These are phyloP conservation scores for Pyrocoelia pectoralis DNA, from an alignment of 2,888 invertebrate species.

Conservation along the genomic window DNA sequence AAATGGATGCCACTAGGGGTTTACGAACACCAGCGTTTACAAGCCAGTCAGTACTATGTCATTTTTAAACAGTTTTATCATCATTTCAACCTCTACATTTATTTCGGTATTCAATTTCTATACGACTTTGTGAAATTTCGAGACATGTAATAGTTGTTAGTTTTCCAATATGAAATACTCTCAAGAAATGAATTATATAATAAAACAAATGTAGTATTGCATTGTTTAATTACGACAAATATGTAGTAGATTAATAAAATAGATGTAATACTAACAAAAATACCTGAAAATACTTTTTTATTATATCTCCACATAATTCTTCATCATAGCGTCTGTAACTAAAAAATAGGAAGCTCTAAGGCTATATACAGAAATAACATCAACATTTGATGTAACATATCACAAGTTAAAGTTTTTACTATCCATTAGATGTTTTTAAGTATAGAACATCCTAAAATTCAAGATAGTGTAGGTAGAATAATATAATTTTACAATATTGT, in stretches of 20 bases:
- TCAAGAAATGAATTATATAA: too few species aligned
- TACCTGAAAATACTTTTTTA: conserved; percentile 60
- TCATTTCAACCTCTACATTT: too few species aligned
- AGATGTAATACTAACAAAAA: conserved; percentile 58
- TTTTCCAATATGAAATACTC: too few species aligned
- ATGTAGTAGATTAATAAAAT: conserved; percentile 39
- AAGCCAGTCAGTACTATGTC: too few species aligned
- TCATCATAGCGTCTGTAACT: conserved; percentile 23
- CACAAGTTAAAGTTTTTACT: conserved; percentile 43
- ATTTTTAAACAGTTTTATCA: too few species aligned
- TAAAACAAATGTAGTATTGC: neutral
- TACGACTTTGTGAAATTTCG: too few species aligned
- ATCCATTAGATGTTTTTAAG: conserved; percentile 32
- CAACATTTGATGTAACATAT: conserved; percentile 37
- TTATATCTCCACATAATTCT: conserved; percentile 57
- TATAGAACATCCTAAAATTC: conserved; percentile 1
- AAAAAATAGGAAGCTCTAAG: conserved; percentile 25
- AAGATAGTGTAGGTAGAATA: neutral
- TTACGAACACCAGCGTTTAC: too few species aligned
- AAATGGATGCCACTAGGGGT: too few species aligned
- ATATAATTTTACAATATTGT: neutral
- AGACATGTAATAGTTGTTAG: too few species aligned
- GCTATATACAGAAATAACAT: conserved; percentile 17
- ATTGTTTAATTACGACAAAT: conserved; percentile 40
- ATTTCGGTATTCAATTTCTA: too few species aligned